Evolutionary conservation across 2,797 vertebrate species (phyloP), one percentile per base, ranked within the genome.

Genomic region (Tenualosa ilisha): DNA sequence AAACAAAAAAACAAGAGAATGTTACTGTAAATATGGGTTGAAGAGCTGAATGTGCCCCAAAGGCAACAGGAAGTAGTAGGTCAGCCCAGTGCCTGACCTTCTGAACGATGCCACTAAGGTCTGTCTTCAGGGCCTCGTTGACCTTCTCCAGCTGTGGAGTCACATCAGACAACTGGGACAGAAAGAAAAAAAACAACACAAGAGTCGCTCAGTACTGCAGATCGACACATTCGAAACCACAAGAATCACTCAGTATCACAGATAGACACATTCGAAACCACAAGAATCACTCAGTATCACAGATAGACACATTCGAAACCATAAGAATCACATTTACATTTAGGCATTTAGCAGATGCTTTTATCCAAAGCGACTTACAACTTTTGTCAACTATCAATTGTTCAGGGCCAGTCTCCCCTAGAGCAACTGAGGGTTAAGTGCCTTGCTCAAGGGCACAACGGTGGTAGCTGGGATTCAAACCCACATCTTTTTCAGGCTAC

Each of bases 41-140:
- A 79, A 46, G 37, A 22, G 20, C 15, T 79, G 72, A 79, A 46
- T 6, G 37, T 17, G 15, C n/a, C 59, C n/a, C 1, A 6, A 46
- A 40, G n/a, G n/a, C 59, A 2, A 24, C 7, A 54, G 4, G 51
- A n/a, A 54, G 50, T 51, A 51, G 50, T 51, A 12, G 50, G 7
- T 7, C 50, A 51, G 7, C 84, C 22, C 50, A 83, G 40, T 54
- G 50, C 6, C 43, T 31, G 17, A 99, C 98, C 96, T 93, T 93
- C 89, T 97, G 93, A 85, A 97, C 93, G 54, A 97, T 92, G 51
- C 89, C 89, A 68, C 94, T 94, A 88, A 99, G 97, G 91, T 99
- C 94, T 0, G 92, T 97, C 92, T 85, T 96, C 90, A 97, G 88
- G 54, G 98, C 92, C 0, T 94, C 81, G 0, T 95, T 97, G 89